Conservation (phyloP, 2,113 vertebrate genomes). For the Antennarius striatus region DNA sequence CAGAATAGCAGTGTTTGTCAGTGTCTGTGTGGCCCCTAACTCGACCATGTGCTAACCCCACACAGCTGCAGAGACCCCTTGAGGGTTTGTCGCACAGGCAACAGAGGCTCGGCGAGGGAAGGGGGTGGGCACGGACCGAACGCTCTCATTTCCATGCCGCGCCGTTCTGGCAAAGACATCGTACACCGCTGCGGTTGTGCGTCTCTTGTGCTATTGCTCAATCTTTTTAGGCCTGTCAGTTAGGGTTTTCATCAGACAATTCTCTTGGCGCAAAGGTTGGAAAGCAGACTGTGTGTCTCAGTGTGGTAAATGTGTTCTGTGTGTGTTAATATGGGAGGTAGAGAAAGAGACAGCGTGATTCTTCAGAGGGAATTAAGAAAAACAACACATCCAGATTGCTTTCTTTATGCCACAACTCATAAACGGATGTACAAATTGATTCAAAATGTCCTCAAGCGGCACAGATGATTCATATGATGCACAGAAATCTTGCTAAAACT, state of each 20-base stretch:
- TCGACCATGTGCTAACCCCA: constrained; percentile 78
- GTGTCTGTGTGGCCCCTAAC: constrained; percentile 75
- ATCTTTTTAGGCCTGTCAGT: constrained; percentile 76
- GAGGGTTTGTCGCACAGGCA: constrained; percentile 77
- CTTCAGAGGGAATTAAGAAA: constrained; percentile 26
- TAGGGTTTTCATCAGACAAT: constrained; percentile 66
- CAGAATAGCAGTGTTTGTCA: constrained; percentile 54
- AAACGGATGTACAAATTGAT: constrained; percentile 3
- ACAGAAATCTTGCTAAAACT: constrained; percentile 22
- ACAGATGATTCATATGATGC: constrained; percentile 6
- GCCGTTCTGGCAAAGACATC: constrained; percentile 71
- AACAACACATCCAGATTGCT: constrained; percentile 18
- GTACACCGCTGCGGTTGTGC: constrained; percentile 65
- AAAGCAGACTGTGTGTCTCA: constrained; percentile 54
- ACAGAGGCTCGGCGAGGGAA: constrained; percentile 59
- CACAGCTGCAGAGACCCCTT: constrained; percentile 79
- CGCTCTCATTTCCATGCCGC: constrained; percentile 67
- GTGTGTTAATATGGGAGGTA: constrained; percentile 5
- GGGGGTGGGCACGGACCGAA: constrained; percentile 23
- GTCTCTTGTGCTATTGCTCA: constrained; percentile 70
- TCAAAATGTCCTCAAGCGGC: background rate
- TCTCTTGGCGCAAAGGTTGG: constrained; percentile 51
- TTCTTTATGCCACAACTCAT: constrained; percentile 4
- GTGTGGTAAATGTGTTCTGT: constrained; percentile 43
- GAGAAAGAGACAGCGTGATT: constrained; percentile 15